Conservation (phyloP, 2,888 invertebrate genomes). For the Idaea straminata region DNA sequence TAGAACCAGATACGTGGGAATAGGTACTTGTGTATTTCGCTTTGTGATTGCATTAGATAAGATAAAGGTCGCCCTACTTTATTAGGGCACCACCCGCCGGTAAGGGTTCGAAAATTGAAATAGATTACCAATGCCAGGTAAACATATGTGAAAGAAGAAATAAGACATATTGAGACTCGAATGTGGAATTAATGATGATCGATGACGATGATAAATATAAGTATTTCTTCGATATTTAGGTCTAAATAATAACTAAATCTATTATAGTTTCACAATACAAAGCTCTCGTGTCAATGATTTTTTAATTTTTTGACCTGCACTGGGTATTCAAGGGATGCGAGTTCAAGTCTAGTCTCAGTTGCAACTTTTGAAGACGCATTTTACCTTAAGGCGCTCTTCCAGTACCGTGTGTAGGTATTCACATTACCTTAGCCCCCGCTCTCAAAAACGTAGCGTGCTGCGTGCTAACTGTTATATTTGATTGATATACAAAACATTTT, state of each 20-base stretch:
- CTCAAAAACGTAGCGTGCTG: too few species aligned
- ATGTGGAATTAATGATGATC: neutral
- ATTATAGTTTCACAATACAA: too few species aligned
- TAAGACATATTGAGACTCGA: neutral
- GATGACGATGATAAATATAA: neutral
- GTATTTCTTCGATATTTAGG: neutral
- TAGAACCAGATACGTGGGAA: conserved; percentile 32
- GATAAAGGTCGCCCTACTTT: conserved; percentile 23
- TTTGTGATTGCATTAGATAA: conserved; percentile 26
- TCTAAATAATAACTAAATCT: neutral
- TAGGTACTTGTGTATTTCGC: conserved; percentile 15
- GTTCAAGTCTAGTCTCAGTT: too few species aligned
- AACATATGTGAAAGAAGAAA: neutral
- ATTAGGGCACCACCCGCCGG: conserved; percentile 9
- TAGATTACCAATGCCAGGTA: conserved; percentile 2
- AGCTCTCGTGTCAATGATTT: too few species aligned
- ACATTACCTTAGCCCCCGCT: too few species aligned
- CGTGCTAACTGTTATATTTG: too few species aligned
- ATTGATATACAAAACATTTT: too few species aligned
- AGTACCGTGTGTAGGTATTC: too few species aligned
- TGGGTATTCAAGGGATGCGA: too few species aligned
- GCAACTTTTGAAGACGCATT: too few species aligned
- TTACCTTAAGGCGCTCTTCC: too few species aligned
- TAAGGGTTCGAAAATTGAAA: conserved; percentile 2
- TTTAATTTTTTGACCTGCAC: too few species aligned